phyloP scores from a whole-genome alignment of 2,113 vertebrate species.

The Pithys albifrons region DNA sequence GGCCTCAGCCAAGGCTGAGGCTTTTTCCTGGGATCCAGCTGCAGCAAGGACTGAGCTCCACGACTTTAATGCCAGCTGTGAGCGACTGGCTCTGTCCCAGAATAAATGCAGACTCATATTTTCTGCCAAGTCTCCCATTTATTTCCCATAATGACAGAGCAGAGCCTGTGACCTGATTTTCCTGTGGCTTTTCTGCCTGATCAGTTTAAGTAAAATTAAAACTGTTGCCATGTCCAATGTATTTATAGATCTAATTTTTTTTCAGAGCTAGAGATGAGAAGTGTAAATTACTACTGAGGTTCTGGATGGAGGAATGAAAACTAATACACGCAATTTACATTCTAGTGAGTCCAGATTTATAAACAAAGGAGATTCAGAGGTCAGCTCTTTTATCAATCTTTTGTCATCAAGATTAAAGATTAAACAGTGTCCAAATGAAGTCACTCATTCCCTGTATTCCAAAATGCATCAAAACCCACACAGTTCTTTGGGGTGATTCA shows the following conservation, averaged over 20 bases:
- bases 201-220: not conserved
- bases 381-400: not conserved
- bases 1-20: not conserved
- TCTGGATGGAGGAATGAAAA: not conserved
- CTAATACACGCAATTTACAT: not conserved
- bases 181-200: not conserved
- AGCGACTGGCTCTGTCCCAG: not conserved
- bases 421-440: not conserved
- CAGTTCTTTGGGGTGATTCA: not conserved
- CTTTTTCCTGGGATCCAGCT: not conserved
- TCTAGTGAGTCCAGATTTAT: not conserved
- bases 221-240: not conserved
- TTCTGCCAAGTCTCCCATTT: slow-evolving; percentile 7
- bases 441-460: not conserved
- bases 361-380: not conserved
- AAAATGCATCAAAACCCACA: not conserved
- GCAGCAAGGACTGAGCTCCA: not conserved
- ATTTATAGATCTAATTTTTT: not conserved
- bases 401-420: not conserved
- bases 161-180: not conserved
- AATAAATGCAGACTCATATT: not conserved
- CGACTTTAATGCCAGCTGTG: not conserved
- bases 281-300: not conserved
- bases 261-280: not conserved
- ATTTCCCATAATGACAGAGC: not conserved